Evolutionary conservation across 1,140 invertebrate genomes (phyloP), one percentile per base, ranked within the genome.

Genomic region (Leptonema lineaticorne): DNA sequence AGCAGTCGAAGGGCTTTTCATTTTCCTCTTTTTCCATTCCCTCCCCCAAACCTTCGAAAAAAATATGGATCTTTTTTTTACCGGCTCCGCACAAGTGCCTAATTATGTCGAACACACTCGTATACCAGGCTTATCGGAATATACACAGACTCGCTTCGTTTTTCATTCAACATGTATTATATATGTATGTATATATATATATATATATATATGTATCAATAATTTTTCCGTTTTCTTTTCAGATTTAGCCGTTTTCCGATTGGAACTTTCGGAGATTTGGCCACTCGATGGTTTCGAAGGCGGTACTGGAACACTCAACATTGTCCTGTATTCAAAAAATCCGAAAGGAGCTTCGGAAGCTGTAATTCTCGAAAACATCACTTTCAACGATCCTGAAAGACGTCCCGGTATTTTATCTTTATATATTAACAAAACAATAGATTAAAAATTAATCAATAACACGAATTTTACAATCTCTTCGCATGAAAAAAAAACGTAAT

Each of bases 291-390:
- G 84, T 67, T 82, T 67, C 14, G 75, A 79, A n/a, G 29, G 78
- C 76, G 78, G 81, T 14, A 84, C 87, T 65, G 84, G 86, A 11
- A 87, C 87, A 24, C 83, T 92, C 67, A 86, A 89, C 72, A 82
- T 96, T 57, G 85, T 92, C 57, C 87, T 92, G 64, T 95, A 94
- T 77, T 90, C 93, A 33, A 86, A 88, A 70, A 96, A 96, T 81
- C 87, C 90, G 29, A 95, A 95, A 78, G 94, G 93, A 48, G 87
- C 89, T 66, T 93, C 92, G 69, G 91, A 93, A 74, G 85, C 88
- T 18, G 86, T 89, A 59, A 82, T 92, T 0, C 81, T 96, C 11
- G 92, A 94, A 75, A 92, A 93, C 75, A 92, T 93, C 74, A 90
- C 91, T 64, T 87, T 94, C 73, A 91, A 91, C 76, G 92, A 93